phyloP scores from a whole-genome alignment of 2,797 vertebrate genomes.

The Melanotaenia nigrans region DNA sequence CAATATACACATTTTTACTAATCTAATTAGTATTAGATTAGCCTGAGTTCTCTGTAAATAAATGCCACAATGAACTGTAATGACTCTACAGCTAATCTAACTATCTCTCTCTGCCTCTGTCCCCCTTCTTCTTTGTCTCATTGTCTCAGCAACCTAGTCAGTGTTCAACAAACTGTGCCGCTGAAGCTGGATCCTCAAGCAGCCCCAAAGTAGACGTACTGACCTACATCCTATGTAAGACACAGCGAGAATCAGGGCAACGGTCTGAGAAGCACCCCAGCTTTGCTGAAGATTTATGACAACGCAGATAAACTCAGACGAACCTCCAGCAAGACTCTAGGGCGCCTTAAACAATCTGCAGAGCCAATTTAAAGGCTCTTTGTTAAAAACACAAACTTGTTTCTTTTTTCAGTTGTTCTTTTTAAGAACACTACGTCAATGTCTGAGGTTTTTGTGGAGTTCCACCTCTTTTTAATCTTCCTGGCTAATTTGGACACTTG shows the following conservation, averaged over 20 bases:
- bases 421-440: conserved; percentile 74
- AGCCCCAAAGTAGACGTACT: conserved; percentile 57
- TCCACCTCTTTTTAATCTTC: conserved; percentile 84
- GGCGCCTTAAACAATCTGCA: conserved; percentile 36
- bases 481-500: conserved; percentile 82
- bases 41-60: conserved; percentile 28
- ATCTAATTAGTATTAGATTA: conserved; percentile 8
- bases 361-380: conserved; percentile 30
- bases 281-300: conserved; percentile 49
- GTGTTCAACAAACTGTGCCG: conserved; percentile 51
- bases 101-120: conserved; percentile 11
- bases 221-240: conserved; percentile 69
- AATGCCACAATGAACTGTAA: conserved; percentile 24
- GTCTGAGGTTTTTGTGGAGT: conserved; percentile 79
- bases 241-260: conserved; percentile 46
- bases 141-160: conserved; percentile 58
- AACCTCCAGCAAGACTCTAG: conserved; percentile 31
- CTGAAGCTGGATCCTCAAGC: conserved; percentile 57
- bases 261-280: conserved; percentile 48
- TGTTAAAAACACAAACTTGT: conserved; percentile 22
- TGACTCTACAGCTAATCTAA: conserved; percentile 42
- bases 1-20: conserved; percentile 27
- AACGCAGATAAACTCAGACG: conserved; percentile 53
- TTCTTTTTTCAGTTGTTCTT: conserved; percentile 32
- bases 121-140: conserved; percentile 34